Base-by-base conservation (phyloP, 2,797 vertebrate species). In the Cephalopachus bancanus region DNA sequence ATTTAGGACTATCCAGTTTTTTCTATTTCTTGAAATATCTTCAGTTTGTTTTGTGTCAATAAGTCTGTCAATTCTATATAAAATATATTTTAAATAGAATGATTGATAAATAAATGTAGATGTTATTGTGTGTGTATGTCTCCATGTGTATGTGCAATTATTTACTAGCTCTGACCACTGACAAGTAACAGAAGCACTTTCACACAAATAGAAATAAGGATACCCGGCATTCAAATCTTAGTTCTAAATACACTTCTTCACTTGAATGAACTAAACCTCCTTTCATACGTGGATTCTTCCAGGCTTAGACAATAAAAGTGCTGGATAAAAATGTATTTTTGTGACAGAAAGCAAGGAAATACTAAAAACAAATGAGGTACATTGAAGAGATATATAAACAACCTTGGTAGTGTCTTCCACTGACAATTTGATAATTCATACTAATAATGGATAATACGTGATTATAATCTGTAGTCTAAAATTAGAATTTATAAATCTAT, bases 21-120 rank as follows among this genome's bases (percentile, higher is more conserved):
- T 83, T 22, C 22, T n/a, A 86, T 69, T 87, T 69, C 44, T 71
- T 91, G 51, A 93, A 30, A 33, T 4, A 62, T 55, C 20, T 86
- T 74, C 19, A 44, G 4, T 65, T 90, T 80, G 8, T 59, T 80
- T 8, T 26, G 67, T 53, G 8, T 87, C 62, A 76, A 76, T 44
- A 86, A 81, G 33, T 49, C 4, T 87, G 14, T 28, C 4, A 62
- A 53, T 55, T 86, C 33, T 81, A 69, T 55, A 14, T 62, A 76
- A 90, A 79, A 74, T 67, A 5, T 89, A 89, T 26, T 85, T 93
- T 80, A 80, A 72, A 85, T 59, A 85, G 1, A 90, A 93, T 74
- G 15, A 49, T 67, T 76, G 20, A 51, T 16, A 72, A 55, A 79
- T 19, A 67, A 37, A 65, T 19, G 19, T 30, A 72, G 12, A 51